phyloP scores from a whole-genome alignment of 2,888 invertebrate genomes.

The Sphaerolaimus hirsutus region DNA sequence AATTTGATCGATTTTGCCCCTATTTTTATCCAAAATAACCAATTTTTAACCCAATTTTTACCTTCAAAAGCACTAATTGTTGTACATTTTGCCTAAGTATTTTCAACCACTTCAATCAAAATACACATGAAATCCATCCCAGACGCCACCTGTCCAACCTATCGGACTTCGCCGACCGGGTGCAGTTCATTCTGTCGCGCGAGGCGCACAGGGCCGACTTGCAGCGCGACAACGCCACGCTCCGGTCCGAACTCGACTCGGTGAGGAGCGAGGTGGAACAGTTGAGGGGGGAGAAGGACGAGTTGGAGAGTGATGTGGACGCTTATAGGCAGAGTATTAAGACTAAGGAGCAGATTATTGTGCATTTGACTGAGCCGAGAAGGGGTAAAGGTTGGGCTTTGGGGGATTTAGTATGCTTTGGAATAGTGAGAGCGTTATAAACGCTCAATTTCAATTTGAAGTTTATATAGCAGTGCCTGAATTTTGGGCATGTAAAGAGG shows the following conservation, averaged over 20 bases:
- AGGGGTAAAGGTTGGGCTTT: too few species aligned
- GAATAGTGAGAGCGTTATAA: too few species aligned
- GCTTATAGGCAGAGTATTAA: constrained; percentile 17
- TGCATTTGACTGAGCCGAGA: too few species aligned
- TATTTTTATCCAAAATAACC: neutral
- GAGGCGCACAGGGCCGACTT: constrained; percentile 12
- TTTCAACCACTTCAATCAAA: too few species aligned
- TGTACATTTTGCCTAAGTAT: too few species aligned
- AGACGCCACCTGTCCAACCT: neutral
- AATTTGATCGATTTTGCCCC: neutral
- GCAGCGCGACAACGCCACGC: constrained; percentile 13
- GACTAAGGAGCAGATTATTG: constrained; percentile 18
- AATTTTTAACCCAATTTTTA: too few species aligned
- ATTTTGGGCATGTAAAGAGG: neutral
- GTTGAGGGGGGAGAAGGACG: constrained; percentile 10
- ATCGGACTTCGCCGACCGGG: constrained; percentile 6
- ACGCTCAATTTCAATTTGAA: too few species aligned
- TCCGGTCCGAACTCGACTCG: constrained; percentile 11
- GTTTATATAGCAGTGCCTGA: neutral
- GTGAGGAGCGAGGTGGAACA: constrained; percentile 12
- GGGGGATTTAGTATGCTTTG: too few species aligned
- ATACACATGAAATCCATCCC: too few species aligned
- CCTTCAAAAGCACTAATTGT: too few species aligned
- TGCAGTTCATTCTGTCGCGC: constrained; percentile 9
- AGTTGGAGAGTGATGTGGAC: constrained; percentile 13